Conservation (phyloP, 2,113 vertebrate species). For the Antidorcas marsupialis region DNA sequence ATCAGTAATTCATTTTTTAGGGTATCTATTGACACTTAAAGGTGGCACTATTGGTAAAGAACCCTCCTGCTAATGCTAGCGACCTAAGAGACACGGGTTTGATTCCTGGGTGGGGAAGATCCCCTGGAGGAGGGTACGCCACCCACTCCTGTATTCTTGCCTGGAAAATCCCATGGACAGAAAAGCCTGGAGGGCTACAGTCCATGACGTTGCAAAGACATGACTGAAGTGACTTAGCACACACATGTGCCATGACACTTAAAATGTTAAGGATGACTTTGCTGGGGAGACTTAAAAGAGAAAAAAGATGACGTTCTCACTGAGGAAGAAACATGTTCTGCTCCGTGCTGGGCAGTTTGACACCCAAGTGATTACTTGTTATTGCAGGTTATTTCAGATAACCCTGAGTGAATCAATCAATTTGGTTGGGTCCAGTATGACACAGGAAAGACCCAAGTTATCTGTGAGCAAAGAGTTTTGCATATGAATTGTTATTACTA, state of each 20-base stretch:
- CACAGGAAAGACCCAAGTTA: neutral
- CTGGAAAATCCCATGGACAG: neutral
- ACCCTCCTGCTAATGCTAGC: neutral
- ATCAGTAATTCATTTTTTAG: neutral
- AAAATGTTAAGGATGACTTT: neutral
- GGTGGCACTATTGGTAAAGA: neutral
- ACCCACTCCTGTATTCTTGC: neutral
- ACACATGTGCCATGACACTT: neutral
- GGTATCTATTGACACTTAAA: neutral
- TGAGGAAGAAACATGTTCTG: neutral
- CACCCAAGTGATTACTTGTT: neutral
- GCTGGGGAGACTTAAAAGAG: neutral
- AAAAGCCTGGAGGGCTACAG: neutral
- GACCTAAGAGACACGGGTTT: neutral
- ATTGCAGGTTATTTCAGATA: neutral
- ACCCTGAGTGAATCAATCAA: neutral
- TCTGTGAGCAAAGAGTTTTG: neutral
- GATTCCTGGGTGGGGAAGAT: neutral
- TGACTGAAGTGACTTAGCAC: neutral
- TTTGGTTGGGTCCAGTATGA: neutral
- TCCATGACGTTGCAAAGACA: neutral
- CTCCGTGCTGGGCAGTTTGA: neutral
- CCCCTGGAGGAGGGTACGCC: neutral
- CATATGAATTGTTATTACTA: neutral
- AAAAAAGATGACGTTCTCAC: neutral